A percentile compares a stretch with the other conserved stretches of the same genome.
Conservation (phyloP, 2,888 invertebrate species). For the Euplagia quadripunctaria region DNA sequence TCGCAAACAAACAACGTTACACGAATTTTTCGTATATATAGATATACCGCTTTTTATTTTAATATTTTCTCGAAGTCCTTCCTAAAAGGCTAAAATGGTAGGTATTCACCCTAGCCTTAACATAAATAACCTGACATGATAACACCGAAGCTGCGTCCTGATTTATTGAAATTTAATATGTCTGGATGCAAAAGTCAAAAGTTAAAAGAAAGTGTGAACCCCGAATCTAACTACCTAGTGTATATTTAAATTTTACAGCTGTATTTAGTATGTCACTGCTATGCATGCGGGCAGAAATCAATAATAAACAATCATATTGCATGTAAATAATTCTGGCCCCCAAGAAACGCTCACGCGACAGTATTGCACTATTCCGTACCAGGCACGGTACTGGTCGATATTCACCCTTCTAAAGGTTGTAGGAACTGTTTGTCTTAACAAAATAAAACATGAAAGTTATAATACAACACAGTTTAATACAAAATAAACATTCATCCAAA, state of each 20-base stretch:
- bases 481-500: conserved; percentile 55
- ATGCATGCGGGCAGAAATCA: background rate
- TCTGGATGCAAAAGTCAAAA: too few relatives aligned
- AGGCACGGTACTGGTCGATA: conserved; percentile 55
- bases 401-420: conserved; percentile 45
- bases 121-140: too few relatives aligned
- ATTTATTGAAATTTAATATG: too few relatives aligned
- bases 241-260: background rate
- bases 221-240: too few relatives aligned
- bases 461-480: conserved; percentile 56
- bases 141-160: too few relatives aligned
- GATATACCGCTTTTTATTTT: too few relatives aligned
- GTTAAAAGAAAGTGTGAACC: too few relatives aligned
- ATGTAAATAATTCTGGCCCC: background rate
- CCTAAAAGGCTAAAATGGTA: too few relatives aligned
- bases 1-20: too few relatives aligned
- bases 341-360: conserved; percentile 31
- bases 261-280: background rate
- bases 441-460: conserved; percentile 41
- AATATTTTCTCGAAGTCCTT: too few relatives aligned
- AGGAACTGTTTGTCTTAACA: conserved; percentile 21
- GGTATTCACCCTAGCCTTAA: too few relatives aligned
- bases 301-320: background rate
- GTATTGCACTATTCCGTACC: conserved; percentile 52
- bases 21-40: too few relatives aligned